Evolutionary conservation across 2,797 vertebrate species (phyloP).

Genomic region (Cryptoblepharus egeriae): DNA sequence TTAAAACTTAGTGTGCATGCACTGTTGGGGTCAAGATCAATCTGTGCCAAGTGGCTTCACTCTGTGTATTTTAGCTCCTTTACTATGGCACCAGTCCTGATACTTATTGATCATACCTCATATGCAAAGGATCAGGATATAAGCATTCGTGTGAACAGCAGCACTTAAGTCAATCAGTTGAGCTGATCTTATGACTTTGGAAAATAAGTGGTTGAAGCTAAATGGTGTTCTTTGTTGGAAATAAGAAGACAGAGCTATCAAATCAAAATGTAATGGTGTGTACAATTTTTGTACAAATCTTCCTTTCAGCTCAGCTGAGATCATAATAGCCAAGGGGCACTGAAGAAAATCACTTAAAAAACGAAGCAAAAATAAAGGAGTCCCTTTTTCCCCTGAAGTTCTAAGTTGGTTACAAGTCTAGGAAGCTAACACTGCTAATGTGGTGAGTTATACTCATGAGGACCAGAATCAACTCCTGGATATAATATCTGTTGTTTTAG

Average conservation of each 20-base stretch:
- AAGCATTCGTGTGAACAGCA: slow-evolving; percentile 2
- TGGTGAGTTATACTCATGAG: too few relatives aligned
- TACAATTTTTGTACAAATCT: slow-evolving; percentile 26
- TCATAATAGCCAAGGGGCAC: slow-evolving; percentile 30
- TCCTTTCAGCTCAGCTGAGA: slow-evolving; percentile 36
- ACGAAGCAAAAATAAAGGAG: slow-evolving; percentile 14
- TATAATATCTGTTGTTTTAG: background rate
- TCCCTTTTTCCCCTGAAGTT: background rate
- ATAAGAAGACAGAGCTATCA: slow-evolving; percentile 23
- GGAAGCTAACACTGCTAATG: background rate
- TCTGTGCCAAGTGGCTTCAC: too few relatives aligned
- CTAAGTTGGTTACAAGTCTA: background rate
- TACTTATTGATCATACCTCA: too few relatives aligned
- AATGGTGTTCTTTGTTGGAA: slow-evolving; percentile 30
- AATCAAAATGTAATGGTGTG: slow-evolving; percentile 26
- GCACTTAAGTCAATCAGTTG: background rate
- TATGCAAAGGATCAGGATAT: background rate
- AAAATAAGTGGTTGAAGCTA: slow-evolving; percentile 39
- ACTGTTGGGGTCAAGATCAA: too few relatives aligned
- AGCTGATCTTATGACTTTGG: slow-evolving; percentile 58
- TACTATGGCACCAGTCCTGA: too few relatives aligned
- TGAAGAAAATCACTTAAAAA: slow-evolving; percentile 17
- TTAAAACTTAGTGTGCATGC: too few relatives aligned
- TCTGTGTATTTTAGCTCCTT: too few relatives aligned
- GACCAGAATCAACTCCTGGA: background rate